Evolutionary conservation across 1,140 invertebrate species (phyloP), one percentile per base, ranked within the genome.

Genomic region (Drosophila pruinosa): DNA sequence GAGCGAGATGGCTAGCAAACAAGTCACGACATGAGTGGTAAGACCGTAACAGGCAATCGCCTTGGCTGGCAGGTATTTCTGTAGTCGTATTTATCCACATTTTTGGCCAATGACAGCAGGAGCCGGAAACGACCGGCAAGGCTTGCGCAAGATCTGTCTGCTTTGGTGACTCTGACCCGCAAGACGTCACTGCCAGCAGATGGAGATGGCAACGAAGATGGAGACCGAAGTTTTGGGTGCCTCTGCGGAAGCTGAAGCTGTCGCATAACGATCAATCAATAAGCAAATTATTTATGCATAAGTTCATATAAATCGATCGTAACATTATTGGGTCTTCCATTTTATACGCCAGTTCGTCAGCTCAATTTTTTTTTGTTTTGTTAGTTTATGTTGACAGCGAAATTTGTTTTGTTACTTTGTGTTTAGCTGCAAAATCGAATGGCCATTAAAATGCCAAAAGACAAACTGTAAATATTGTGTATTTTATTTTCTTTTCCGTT

Each of bases 261-360:
- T 28, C 63, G 63, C 63, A 57, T 65, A 58, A 58, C 64, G 54
- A 67, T 67, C 43, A 58, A 62, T 69, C 57, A 61, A 69, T 53
- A 59, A 24, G 50, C 21, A 48, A 67, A 67, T 67, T 67, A 58
- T 48, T 53, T 61, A 61, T 67, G 45, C 64, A 67, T 59, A 67
- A 50, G 45, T 53, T 15, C 39, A 39, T 57, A 47, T 45, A 43
- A 41, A 59, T 50, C 48, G 48, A 63, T 52, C 24, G 38, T 36
- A 47, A 58, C 63, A 65, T 65, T 65, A 56, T 67, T 67, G 54
- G 54, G 12, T 41, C 14, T 43, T 38, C 31, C 41, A 36, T 21
- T 58, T 45, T 41, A n/a, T 8, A 12, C 22, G 54, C 26, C 56
- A 21, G 17, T 58, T 58, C 22, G 14, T 56, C 12, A n/a, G 10